Conservation (phyloP, 2,797 vertebrate species). For the Galagoides demidoff region DNA sequence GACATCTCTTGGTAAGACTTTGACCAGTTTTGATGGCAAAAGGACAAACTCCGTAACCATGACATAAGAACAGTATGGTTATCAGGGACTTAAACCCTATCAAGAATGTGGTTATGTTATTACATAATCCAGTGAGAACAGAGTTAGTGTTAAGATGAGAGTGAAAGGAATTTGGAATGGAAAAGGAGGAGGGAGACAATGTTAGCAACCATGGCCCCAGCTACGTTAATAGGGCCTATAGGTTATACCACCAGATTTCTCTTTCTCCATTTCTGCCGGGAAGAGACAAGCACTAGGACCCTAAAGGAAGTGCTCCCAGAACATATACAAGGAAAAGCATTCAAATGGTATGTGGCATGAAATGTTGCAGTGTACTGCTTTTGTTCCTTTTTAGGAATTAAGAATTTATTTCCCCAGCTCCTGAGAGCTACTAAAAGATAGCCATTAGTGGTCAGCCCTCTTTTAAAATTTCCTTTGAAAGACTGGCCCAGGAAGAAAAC, state of each 20-base stretch:
- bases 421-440: not conserved
- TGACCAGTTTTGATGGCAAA: not conserved
- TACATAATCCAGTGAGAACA: not conserved
- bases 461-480: constrained; percentile 27
- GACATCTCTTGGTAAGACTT: not conserved
- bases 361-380: not conserved
- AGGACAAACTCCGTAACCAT: not conserved
- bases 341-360: not conserved
- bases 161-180: not conserved
- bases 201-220: not conserved
- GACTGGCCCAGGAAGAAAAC: not conserved
- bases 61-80: not conserved
- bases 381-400: not conserved
- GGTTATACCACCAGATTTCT: not conserved
- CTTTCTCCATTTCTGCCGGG: not conserved
- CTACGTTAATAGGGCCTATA: not conserved
- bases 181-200: not conserved
- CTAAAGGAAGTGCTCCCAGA: not conserved
- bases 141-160: not conserved
- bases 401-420: not conserved
- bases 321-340: not conserved
- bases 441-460: not conserved
- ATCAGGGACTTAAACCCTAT: not conserved
- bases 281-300: not conserved
- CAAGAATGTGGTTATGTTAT: not conserved